Evolutionary conservation across 2,888 invertebrate species (phyloP), one percentile per base, ranked within the genome.

Genomic region (Plebejus argus): DNA sequence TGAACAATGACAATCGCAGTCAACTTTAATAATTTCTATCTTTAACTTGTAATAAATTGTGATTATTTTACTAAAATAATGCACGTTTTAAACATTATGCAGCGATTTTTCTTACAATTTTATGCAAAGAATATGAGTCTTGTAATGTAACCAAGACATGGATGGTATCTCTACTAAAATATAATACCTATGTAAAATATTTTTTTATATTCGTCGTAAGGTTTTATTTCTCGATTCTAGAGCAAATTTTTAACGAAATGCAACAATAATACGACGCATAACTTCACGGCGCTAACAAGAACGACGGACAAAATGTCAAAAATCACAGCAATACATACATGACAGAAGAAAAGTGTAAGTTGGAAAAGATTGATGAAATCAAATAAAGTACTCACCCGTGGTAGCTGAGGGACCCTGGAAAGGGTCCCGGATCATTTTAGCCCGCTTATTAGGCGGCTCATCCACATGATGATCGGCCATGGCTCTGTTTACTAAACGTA

Each of bases 361-460:
- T 89, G 85, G 83, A 85, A 82, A 89, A 90, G 28, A 90, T 85
- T 88, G 82, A 83, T 85, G 84, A 88, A 90, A 90, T 89, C 88
- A 82, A 85, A 85, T 86, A 89, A 89, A 88, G 87, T 89, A 93
- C 96, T 96, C 94, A 97, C 97, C 97, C 91, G 97, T 96, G 86
- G 96, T 95, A 92, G 97, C 97, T 85, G 97, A 96, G 86, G 97
- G 96, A 90, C 96, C 96, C 95, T 97, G 97, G 92, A 97, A 97
- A 90, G 96, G 96, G 95, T 97, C 96, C 89, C 95, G 94, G 92
- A 98, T 96, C 94, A 98, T 96, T 95, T 98, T 98, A 91, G 97
- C 97, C 96, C 98, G 97, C 96, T 99, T 98, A 91, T 97, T 98
- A 94, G 98, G 98, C 96, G 98, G 98, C 95, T 98, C 98, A 95